Evolutionary conservation across 2,113 vertebrate species (phyloP).

Genomic region (Chaetodon trifascialis): DNA sequence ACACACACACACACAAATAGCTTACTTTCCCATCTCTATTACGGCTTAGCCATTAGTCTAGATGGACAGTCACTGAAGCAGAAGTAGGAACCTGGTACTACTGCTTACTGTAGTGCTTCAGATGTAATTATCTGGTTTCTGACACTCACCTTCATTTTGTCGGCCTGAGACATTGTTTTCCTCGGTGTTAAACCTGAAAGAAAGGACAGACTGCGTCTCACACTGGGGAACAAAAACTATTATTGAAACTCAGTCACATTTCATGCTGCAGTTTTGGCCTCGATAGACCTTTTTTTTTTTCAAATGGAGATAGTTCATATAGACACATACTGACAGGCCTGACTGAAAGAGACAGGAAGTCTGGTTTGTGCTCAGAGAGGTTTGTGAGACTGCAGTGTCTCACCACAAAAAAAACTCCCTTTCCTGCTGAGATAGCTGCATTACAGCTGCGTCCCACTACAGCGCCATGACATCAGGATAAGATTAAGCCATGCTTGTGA

Average conservation of each 20-base stretch:
- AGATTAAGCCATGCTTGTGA: background rate
- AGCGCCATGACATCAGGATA: background rate
- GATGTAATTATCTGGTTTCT: background rate
- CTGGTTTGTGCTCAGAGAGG: conserved; percentile 47
- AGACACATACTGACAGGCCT: conserved; percentile 7
- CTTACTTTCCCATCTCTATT: background rate
- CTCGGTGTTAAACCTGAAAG: conserved; percentile 61
- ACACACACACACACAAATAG: too few species aligned
- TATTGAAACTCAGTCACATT: background rate
- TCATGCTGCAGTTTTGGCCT: background rate
- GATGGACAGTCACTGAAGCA: background rate
- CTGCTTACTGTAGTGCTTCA: background rate
- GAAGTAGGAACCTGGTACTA: conserved; percentile 18
- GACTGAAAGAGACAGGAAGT: conserved; percentile 75
- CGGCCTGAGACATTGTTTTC: conserved; percentile 84
- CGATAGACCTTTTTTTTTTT: conserved; percentile 5
- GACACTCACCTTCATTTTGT: conserved; percentile 84
- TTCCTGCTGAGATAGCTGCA: conserved; percentile 47
- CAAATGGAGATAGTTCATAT: conserved; percentile 10
- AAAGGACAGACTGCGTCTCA: background rate
- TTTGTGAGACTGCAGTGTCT: conserved; percentile 40
- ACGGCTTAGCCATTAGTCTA: background rate
- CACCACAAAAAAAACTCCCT: conserved; percentile 49
- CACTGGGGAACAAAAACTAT: background rate
- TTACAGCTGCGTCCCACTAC: conserved; percentile 11